These are phyloP conservation scores for Spodoptera picta DNA, from an alignment of 2,888 invertebrate species.

Conservation along the genomic window DNA sequence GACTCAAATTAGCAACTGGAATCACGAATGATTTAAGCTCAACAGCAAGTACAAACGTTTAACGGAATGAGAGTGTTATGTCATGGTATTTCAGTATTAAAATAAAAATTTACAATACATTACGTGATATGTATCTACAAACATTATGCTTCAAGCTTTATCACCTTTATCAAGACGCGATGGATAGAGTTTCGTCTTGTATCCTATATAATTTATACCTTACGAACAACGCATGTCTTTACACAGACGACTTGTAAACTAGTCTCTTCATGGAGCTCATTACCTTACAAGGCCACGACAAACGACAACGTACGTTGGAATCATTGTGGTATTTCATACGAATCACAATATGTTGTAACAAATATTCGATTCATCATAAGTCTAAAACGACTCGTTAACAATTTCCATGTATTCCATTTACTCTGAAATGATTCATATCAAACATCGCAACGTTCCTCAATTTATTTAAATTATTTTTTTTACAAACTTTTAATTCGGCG, in stretches of 20 bases:
- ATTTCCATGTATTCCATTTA: not conserved
- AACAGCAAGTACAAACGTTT: conserved; percentile 8
- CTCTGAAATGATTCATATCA: conserved; percentile 6
- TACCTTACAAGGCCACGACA: conserved; percentile 45
- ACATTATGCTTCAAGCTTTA: conserved; percentile 47
- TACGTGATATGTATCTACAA: conserved; percentile 46
- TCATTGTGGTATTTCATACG: conserved; percentile 24
- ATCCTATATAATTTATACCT: conserved; percentile 18
- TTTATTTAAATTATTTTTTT: conserved; percentile 18
- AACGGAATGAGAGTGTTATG: conserved; percentile 41
- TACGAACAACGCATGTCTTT: conserved; percentile 31
- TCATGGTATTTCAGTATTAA: conserved; percentile 45
- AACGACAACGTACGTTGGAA: conserved; percentile 32
- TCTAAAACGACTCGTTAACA: conserved; percentile 37
- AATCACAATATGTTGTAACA: not conserved
- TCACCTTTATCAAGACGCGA: conserved; percentile 30
- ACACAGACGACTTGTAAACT: conserved; percentile 21
- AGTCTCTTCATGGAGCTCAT: conserved; percentile 33
- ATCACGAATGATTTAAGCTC: conserved; percentile 18
- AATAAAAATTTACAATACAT: conserved; percentile 25
- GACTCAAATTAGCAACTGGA: conserved; percentile 12
- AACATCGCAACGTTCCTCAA: conserved; percentile 22
- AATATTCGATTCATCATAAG: conserved; percentile 4
- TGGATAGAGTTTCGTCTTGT: conserved; percentile 20
- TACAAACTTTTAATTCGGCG: conserved; percentile 35